Conservation (phyloP, 2,888 invertebrate genomes). For the Eudasyphora cyanicolor region DNA sequence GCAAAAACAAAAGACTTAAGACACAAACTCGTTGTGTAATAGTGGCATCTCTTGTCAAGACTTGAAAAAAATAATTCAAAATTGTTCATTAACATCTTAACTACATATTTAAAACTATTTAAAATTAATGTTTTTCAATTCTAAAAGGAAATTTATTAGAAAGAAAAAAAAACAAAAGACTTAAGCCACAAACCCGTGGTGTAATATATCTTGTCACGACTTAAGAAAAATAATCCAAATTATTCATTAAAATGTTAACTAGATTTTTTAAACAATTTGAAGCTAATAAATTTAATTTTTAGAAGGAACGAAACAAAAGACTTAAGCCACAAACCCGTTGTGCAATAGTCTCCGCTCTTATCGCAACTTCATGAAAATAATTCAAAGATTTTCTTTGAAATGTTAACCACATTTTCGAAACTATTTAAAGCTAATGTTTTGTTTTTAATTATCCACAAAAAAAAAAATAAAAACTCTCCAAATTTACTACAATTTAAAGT, state of each 20-base stretch:
- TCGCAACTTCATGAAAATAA: not conserved
- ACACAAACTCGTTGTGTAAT: conserved; percentile 11
- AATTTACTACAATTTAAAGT: no score
- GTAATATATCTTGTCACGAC: not conserved
- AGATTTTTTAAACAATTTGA: not conserved
- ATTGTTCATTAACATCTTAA: not conserved
- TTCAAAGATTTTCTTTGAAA: not conserved
- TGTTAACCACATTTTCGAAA: not conserved
- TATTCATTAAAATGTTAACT: not conserved
- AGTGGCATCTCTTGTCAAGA: not conserved
- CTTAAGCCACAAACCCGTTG: conserved; percentile 30
- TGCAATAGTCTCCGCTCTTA: not conserved
- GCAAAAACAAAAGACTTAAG: conserved; percentile 1
- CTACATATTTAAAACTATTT: not conserved
- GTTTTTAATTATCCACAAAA: not conserved
- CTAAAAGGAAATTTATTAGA: no score
- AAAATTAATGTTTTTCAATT: not conserved
- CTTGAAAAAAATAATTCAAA: not conserved
- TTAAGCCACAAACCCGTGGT: conserved; percentile 30
- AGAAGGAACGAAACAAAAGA: not conserved
- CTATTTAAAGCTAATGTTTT: not conserved
- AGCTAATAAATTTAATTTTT: not conserved
- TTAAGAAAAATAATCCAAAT: not conserved
- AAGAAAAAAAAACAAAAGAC: not conserved
- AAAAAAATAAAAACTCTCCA: no score